A percentile compares a stretch with the other conserved stretches of the same genome.
Evolutionary conservation across 2,113 vertebrate genomes (phyloP).

Genomic region (Mobula birostris): DNA sequence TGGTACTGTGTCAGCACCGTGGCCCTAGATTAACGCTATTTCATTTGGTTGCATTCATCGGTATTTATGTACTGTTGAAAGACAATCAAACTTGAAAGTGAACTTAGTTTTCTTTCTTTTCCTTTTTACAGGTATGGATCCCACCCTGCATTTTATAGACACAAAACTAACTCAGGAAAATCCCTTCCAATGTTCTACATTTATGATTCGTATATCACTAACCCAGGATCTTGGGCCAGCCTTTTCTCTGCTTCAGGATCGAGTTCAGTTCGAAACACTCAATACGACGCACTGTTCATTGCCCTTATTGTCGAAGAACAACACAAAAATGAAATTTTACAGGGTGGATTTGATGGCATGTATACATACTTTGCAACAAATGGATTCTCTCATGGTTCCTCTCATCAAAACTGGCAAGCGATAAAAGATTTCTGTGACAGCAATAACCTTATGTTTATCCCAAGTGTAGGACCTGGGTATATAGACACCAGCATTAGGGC

Average conservation of each 20-base stretch:
- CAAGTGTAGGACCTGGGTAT: constrained; percentile 92
- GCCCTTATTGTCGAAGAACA: constrained; percentile 88
- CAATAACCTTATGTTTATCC: constrained; percentile 82
- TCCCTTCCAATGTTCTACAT: constrained; percentile 85
- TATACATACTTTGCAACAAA: constrained; percentile 98
- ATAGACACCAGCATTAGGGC: constrained; percentile 89
- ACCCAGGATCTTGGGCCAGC: constrained; percentile 79
- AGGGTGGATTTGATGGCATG: constrained; percentile 86
- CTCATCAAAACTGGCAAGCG: constrained; percentile 80
- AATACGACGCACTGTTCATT: constrained; percentile 81
- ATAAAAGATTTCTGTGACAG: constrained; percentile 81
- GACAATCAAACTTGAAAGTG: too few relatives aligned
- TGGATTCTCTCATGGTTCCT: constrained; percentile 91
- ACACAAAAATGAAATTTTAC: constrained; percentile 76
- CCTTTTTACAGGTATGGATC: constrained; percentile 71
- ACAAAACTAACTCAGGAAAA: constrained; percentile 70
- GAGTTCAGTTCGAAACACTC: constrained; percentile 72
- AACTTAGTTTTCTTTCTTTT: constrained; percentile 44
- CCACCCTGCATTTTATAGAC: constrained; percentile 87
- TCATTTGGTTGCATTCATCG: too few relatives aligned
- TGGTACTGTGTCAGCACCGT: too few relatives aligned
- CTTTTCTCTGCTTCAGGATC: constrained; percentile 73
- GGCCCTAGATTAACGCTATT: too few relatives aligned
- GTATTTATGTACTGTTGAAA: too few relatives aligned
- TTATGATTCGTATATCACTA: constrained; percentile 90